phyloP scores from a whole-genome alignment of 2,113 vertebrate genomes.

The Physeter macrocephalus region DNA sequence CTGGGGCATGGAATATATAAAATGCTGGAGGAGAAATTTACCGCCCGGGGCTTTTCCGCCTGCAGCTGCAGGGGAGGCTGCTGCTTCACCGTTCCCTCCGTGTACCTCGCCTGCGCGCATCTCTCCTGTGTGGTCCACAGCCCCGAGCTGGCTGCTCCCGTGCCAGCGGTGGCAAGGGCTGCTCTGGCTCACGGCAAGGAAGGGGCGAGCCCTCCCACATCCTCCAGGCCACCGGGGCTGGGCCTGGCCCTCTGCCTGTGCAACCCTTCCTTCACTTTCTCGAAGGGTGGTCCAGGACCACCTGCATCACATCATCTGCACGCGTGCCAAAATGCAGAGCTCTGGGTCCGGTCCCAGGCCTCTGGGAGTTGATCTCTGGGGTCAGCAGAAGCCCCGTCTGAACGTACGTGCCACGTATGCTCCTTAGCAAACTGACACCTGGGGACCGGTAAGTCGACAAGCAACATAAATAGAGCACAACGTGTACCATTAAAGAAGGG shows the following conservation, averaged over 20 bases:
- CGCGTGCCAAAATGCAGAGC: not conserved
- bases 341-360: not conserved
- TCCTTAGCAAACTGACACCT: not conserved
- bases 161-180: not conserved
- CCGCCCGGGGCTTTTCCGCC: not conserved
- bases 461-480: not conserved
- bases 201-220: not conserved
- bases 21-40: constrained; percentile 13
- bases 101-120: not conserved
- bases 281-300: not conserved
- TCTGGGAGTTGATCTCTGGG: not conserved
- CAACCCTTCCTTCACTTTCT: not conserved
- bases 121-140: constrained; percentile 42
- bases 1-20: constrained; percentile 42
- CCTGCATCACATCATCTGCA: not conserved
- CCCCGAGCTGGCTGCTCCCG: not conserved
- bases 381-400: not conserved
- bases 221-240: not conserved
- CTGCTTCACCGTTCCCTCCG: not conserved
- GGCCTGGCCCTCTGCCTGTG: not conserved
- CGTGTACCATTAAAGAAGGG: not conserved
- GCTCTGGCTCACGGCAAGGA: not conserved
- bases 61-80: not conserved
- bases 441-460: not conserved
- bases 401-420: not conserved